Evolutionary conservation across 2,888 invertebrate genomes (phyloP), one percentile per base, ranked within the genome.

Genomic region (Andrena dorsata): DNA sequence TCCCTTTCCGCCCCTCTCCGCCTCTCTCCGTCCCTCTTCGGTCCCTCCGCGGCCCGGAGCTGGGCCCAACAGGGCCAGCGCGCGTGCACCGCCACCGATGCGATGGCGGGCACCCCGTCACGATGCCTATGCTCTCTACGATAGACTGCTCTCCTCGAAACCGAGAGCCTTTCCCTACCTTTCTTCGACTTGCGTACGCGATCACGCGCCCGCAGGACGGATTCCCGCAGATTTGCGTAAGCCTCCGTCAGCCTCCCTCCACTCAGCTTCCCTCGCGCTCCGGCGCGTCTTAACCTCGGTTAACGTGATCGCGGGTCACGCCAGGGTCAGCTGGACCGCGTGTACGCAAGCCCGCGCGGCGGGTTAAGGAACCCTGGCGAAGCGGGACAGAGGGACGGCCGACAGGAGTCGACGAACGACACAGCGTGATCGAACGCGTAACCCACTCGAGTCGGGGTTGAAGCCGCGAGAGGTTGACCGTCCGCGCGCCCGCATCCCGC

Each of bases 301-400:
- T 61, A 87, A 81, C 84, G 80, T 83, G 75, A 75, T 74, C 80
- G 72, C 28, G 79, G 86, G 80, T 86, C 85, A 80, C 76, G 78
- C n/a, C 69, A 70, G 80, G 84, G 84, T 87, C 87, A 81, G 83
- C 80, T 80, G 85, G 78, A 41, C 51, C 77, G 72, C 76, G 65
- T 76, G 74, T 81, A 76, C 58, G 69, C 72, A 51, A 30, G 72
- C 72, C 51, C 65, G 61, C 47, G 66, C 64, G 26, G 41, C 41
- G 84, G 85, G 87, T 87, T 85, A 85, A 85, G 80, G 85, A 87
- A 87, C 87, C 74, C 79, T 20, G 51, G 75, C 41, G 41, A 41
- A 41, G 41, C 16, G 41, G 41, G 41, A 41, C 16, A 16, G 41
- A 41, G 16, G 41, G 41, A 41, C 64, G 71, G n/a, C 58, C 35